Percentiles rank a stretch among this genome's conserved stretches.
Conservation (phyloP, 2,888 invertebrate genomes). For the Rhimphoctona megacephalus region DNA sequence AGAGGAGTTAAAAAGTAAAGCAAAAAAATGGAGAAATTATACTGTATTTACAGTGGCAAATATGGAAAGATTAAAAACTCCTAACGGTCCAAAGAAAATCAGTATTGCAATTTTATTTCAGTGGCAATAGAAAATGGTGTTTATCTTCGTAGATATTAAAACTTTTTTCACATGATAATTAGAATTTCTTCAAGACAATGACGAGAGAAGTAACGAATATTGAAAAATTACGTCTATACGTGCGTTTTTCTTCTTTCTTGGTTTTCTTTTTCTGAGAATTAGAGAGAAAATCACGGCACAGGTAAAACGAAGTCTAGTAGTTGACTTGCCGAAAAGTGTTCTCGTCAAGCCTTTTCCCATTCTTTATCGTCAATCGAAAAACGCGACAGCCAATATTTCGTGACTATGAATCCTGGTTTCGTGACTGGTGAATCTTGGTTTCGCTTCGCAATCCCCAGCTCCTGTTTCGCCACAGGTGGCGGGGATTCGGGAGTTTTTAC, state of each 20-base stretch:
- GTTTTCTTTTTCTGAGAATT: neutral
- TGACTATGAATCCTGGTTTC: neutral
- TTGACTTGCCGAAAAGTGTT: neutral
- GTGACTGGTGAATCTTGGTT: neutral
- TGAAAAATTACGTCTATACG: neutral
- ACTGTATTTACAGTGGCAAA: neutral
- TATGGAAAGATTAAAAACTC: neutral
- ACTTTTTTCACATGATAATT: neutral
- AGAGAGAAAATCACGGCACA: neutral
- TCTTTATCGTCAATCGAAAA: conserved; percentile 17
- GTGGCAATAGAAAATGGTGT: too few relatives aligned
- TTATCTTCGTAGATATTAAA: neutral
- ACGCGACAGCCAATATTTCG: conserved; percentile 17
- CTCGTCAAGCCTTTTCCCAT: neutral
- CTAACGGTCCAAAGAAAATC: neutral
- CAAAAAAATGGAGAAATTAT: neutral
- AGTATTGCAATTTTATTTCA: neutral
- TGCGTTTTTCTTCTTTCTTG: neutral
- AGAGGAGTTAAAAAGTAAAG: neutral
- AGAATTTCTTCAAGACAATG: neutral
- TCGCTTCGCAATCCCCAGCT: conserved; percentile 15
- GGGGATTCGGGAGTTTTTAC: neutral
- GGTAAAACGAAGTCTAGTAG: neutral
- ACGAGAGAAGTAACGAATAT: neutral
- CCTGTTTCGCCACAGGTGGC: conserved; percentile 3